phyloP scores from a whole-genome alignment of 2,888 invertebrate genomes.

The Clitarchus hookeri region DNA sequence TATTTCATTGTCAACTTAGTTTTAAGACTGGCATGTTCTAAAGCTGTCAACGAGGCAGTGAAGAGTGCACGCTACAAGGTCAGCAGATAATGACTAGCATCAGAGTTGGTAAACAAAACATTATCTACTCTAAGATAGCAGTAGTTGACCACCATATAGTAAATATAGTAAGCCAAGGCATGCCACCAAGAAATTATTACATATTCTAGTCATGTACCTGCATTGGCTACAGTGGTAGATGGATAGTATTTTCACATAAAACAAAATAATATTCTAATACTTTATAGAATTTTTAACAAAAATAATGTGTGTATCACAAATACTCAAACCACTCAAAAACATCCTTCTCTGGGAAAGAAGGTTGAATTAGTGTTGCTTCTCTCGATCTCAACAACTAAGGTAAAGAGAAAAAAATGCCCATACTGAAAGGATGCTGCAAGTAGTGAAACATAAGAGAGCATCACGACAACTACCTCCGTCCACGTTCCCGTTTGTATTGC shows the following conservation, averaged over 20 bases:
- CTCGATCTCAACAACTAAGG: conserved; percentile 17
- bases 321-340: conserved; percentile 35
- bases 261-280: conserved; percentile 25
- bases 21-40: conserved; percentile 31
- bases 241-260: conserved; percentile 38
- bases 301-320: conserved; percentile 28
- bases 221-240: conserved; percentile 46
- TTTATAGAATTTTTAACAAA: neutral
- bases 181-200: conserved; percentile 72
- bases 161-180: conserved; percentile 58
- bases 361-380: conserved; percentile 29
- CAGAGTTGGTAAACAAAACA: conserved; percentile 32
- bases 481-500: conserved; percentile 86
- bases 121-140: conserved; percentile 40
- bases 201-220: conserved; percentile 42
- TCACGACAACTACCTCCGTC: conserved; percentile 81
- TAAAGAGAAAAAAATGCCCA: conserved; percentile 32
- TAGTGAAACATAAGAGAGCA: neutral
- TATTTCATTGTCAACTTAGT: neutral
- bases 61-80: conserved; percentile 39
- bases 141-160: conserved; percentile 16
- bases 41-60: conserved; percentile 38
- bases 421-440: conserved; percentile 39
- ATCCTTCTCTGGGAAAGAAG: conserved; percentile 31
- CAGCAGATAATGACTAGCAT: conserved; percentile 42